A percentile compares a stretch with the other conserved stretches of the same genome.
These are phyloP conservation scores for Martes flavigula DNA, from an alignment of 2,797 vertebrate species.

Conservation along the genomic window DNA sequence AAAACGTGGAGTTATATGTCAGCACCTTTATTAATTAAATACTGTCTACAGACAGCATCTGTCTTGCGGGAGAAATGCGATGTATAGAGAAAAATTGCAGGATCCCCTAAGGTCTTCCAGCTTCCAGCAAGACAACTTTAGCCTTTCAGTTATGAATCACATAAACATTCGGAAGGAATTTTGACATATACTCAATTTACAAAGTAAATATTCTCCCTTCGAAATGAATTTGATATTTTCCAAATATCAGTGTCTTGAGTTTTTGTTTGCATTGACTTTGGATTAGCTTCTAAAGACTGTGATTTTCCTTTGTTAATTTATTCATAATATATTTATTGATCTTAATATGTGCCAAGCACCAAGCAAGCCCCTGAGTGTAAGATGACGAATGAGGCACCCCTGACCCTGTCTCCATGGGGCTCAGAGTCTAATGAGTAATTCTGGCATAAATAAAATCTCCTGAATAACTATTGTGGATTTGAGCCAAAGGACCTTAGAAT, in stretches of 20 bases:
- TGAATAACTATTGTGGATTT: neutral
- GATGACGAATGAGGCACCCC: neutral
- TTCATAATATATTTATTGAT: neutral
- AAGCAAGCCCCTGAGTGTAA: neutral
- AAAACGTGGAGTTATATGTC: neutral
- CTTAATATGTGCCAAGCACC: neutral
- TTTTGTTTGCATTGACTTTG: neutral
- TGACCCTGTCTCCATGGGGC: neutral
- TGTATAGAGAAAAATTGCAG: neutral
- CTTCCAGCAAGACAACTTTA: neutral
- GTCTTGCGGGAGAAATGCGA: neutral
- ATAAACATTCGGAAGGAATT: neutral
- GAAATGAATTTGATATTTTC: neutral
- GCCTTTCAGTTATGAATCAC: neutral
- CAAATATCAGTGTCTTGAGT: neutral
- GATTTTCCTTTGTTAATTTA: neutral
- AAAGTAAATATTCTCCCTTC: conserved; percentile 3
- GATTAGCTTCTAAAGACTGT: neutral
- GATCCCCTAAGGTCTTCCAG: neutral
- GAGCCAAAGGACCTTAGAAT: neutral
- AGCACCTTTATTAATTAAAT: conserved; percentile 39
- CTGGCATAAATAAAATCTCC: neutral
- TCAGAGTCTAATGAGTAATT: conserved; percentile 20
- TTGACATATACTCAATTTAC: neutral
- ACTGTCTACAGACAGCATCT: neutral